phyloP scores from a whole-genome alignment of 2,113 vertebrate species.

The Pseudorhombus dupliciocellatus region DNA sequence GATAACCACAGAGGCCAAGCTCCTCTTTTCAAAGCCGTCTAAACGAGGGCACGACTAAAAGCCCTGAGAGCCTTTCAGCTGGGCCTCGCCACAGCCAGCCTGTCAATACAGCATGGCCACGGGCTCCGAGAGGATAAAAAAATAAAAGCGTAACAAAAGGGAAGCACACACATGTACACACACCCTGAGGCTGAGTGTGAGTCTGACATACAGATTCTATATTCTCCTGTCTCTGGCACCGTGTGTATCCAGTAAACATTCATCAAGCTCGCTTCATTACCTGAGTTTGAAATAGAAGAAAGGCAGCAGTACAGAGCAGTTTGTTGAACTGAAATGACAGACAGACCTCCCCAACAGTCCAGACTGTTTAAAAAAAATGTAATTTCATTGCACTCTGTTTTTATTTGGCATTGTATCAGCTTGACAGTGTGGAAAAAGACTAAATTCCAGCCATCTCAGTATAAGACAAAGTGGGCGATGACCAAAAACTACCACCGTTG shows the following conservation, averaged over 20 bases:
- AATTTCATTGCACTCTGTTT: slow-evolving; percentile 4
- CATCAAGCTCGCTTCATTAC: slow-evolving; percentile 50
- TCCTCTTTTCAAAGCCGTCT: slow-evolving; percentile 74
- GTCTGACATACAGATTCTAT: slow-evolving; percentile 41
- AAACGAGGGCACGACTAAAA: slow-evolving; percentile 70
- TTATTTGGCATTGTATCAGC: slow-evolving; percentile 20
- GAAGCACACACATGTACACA: neutral
- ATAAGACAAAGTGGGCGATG: neutral
- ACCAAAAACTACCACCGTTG: neutral
- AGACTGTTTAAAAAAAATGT: slow-evolving; percentile 7
- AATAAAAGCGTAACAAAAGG: slow-evolving; percentile 34
- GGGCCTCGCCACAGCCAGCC: slow-evolving; percentile 39
- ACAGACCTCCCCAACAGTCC: slow-evolving; percentile 9
- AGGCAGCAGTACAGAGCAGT: slow-evolving; percentile 11
- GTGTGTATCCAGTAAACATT: slow-evolving; percentile 25
- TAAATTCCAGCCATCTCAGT: neutral
- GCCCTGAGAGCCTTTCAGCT: slow-evolving; percentile 67
- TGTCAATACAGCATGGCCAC: slow-evolving; percentile 67
- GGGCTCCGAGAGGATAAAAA: slow-evolving; percentile 36
- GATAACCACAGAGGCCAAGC: slow-evolving; percentile 72
- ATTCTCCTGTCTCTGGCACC: slow-evolving; percentile 42
- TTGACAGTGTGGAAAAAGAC: neutral
- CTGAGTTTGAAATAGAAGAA: slow-evolving; percentile 32
- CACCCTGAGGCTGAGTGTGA: slow-evolving; percentile 26
- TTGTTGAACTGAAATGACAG: slow-evolving; percentile 44